A percentile compares a stretch with the other conserved stretches of the same genome.
These are phyloP conservation scores for Tiliqua scincoides DNA, from an alignment of 2,113 vertebrate genomes.

Conservation along the genomic window DNA sequence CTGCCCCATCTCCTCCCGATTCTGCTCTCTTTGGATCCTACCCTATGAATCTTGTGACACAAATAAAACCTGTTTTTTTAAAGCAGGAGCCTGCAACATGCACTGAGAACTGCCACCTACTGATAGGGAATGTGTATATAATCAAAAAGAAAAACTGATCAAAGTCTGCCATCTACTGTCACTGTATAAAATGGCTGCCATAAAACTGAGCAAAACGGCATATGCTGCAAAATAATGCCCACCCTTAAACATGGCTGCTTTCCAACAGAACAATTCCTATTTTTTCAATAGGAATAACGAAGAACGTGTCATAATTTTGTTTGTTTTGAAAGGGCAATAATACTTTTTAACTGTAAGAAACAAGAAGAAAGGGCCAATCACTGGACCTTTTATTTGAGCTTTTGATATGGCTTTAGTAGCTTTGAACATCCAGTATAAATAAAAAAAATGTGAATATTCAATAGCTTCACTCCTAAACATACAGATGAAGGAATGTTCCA, in stretches of 20 bases:
- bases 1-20: too few species aligned
- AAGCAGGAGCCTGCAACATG: not conserved
- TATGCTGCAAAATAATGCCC: not conserved
- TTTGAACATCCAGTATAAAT: too few species aligned
- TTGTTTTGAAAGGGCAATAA: not conserved
- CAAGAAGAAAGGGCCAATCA: too few species aligned
- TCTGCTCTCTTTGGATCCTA: not conserved
- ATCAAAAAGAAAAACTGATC: not conserved
- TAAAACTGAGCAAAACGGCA: not conserved
- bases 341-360: not conserved
- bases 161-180: constrained; percentile 70
- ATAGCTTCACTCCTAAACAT: too few species aligned
- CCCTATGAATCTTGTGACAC: not conserved
- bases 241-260: not conserved
- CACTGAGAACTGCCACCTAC: constrained; percentile 30
- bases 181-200: constrained; percentile 29
- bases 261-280: not conserved
- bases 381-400: not conserved
- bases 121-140: not conserved
- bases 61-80: not conserved
- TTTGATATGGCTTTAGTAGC: too few species aligned
- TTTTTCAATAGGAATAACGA: not conserved
- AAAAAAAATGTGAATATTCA: too few species aligned
- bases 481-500: too few species aligned
- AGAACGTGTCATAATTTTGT: not conserved